Conservation (phyloP, 2,888 invertebrate genomes). For the Stenodema calcarata region DNA sequence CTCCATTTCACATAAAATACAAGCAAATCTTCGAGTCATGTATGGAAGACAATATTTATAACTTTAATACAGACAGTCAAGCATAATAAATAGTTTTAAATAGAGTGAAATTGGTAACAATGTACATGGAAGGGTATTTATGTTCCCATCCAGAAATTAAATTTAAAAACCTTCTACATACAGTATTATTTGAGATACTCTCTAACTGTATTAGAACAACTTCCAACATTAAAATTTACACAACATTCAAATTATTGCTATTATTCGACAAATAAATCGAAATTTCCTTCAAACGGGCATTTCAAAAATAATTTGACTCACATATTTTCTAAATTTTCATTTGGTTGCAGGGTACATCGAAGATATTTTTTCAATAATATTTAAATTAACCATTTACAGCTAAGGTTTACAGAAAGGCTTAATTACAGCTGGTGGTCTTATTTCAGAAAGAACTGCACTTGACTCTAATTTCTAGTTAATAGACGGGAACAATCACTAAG, state of each 20-base stretch:
- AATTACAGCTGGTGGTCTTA: background rate
- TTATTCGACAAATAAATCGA: background rate
- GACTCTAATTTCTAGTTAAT: background rate
- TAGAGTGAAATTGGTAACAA: background rate
- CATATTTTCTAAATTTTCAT: background rate
- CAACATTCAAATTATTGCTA: background rate
- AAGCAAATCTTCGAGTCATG: constrained; percentile 43
- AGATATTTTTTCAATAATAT: no score
- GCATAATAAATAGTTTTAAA: background rate
- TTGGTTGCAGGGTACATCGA: no score
- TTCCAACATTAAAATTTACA: background rate
- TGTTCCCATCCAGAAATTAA: background rate
- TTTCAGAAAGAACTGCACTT: background rate
- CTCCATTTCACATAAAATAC: constrained; percentile 45
- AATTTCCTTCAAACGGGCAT: background rate
- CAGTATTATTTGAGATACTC: background rate
- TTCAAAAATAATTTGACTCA: background rate
- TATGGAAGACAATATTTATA: constrained; percentile 50
- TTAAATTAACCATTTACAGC: background rate
- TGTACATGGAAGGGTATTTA: background rate
- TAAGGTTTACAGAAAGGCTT: background rate
- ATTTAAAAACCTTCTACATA: background rate
- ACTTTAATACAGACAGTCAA: background rate
- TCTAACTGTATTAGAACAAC: background rate
- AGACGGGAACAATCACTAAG: background rate